Evolutionary conservation across 2,113 vertebrate genomes (phyloP).

Genomic region (Anseranas semipalmata): DNA sequence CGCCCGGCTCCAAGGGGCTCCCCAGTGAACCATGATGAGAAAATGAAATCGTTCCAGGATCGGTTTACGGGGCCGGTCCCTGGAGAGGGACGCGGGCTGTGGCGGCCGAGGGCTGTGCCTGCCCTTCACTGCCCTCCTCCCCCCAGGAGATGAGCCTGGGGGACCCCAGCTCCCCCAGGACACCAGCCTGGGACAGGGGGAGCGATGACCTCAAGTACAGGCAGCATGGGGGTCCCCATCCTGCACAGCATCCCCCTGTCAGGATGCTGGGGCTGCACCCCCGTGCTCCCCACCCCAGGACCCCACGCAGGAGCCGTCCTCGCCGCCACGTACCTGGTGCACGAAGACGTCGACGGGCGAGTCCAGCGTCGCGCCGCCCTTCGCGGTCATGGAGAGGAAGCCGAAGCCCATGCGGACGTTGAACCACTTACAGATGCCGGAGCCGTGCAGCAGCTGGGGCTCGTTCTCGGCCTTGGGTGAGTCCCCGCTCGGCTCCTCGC

Average conservation of each 20-base stretch:
- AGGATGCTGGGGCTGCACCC: rapidly evolving
- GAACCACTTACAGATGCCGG: conserved; percentile 97
- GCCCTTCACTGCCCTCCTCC: background rate
- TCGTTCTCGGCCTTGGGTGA: conserved; percentile 77
- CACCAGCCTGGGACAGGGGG: background rate
- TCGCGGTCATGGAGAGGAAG: conserved; percentile 95
- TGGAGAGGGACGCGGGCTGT: background rate
- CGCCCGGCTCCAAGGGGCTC: background rate
- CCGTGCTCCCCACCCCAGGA: background rate
- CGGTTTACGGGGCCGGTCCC: background rate
- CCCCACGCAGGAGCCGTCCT: background rate
- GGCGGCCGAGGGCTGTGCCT: background rate
- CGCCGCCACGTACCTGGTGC: conserved; percentile 86
- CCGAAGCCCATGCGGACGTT: conserved; percentile 99
- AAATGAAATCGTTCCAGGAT: background rate
- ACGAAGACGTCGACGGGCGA: conserved; percentile 97
- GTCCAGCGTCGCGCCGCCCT: conserved; percentile 88
- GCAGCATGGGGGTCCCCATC: background rate
- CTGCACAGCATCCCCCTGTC: rapidly evolving
- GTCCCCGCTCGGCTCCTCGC: conserved; percentile 79
- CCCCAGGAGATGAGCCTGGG: background rate
- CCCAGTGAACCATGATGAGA: background rate
- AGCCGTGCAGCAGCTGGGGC: conserved; percentile 81
- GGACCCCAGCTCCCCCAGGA: background rate
- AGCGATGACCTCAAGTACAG: rapidly evolving